Conservation (phyloP, 2,113 vertebrate genomes). For the Tylochromis polylepis region DNA sequence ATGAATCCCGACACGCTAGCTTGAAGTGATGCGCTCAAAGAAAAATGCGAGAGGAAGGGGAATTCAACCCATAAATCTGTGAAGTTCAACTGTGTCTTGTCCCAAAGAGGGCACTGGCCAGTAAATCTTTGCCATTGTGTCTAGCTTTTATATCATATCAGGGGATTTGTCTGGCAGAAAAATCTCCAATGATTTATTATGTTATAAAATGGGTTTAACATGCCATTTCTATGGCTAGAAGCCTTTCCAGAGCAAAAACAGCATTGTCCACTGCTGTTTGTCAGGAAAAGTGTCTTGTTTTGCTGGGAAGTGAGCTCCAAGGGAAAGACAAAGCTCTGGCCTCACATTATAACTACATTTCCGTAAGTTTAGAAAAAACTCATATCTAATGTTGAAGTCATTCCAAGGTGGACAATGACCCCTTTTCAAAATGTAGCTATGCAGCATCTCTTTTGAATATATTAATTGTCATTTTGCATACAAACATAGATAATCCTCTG, state of each 20-base stretch:
- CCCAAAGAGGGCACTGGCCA: conserved; percentile 32
- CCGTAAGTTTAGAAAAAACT: conserved; percentile 37
- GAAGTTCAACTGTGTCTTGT: conserved; percentile 52
- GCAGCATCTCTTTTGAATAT: conserved; percentile 58
- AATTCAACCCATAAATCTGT: conserved; percentile 58
- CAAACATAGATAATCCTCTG: conserved; percentile 45
- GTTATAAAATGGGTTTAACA: conserved; percentile 61
- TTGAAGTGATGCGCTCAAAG: conserved; percentile 48
- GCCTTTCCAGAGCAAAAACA: conserved; percentile 46
- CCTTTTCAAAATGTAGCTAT: conserved; percentile 27
- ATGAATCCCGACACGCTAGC: conserved; percentile 27
- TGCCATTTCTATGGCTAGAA: conserved; percentile 41
- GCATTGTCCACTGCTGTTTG: conserved; percentile 21
- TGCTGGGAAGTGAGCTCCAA: conserved; percentile 5
- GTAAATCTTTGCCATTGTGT: conserved; percentile 61
- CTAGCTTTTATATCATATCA: conserved; percentile 55
- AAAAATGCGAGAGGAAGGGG: conserved; percentile 29
- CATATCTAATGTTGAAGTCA: conserved; percentile 10
- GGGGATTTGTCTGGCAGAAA: conserved; percentile 62
- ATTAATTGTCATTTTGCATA: conserved; percentile 50
- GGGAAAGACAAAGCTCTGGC: conserved; percentile 28
- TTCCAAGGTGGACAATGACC: conserved; percentile 18
- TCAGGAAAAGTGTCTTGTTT: conserved; percentile 7
- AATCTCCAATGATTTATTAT: conserved; percentile 65
- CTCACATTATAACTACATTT: conserved; percentile 14